Conservation (phyloP, 2,888 invertebrate genomes). For the Netelia virgata region DNA sequence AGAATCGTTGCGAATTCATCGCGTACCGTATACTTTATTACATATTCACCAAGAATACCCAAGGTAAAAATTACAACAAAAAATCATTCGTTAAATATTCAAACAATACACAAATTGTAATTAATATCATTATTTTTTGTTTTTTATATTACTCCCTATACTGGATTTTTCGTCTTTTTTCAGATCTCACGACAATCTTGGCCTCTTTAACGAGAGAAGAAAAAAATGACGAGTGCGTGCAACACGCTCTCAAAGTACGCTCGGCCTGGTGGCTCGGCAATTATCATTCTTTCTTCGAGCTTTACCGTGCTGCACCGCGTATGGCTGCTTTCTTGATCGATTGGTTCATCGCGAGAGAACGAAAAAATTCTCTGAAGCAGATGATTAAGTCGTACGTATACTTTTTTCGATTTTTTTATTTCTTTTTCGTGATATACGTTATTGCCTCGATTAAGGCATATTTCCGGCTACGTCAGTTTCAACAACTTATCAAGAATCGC, state of each 20-base stretch:
- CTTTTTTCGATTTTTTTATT: slow-evolving; percentile 55
- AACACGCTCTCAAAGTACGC: slow-evolving; percentile 94
- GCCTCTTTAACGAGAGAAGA: slow-evolving; percentile 92
- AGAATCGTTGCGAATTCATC: slow-evolving; percentile 95
- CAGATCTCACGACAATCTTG: slow-evolving; percentile 97
- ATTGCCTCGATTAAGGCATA: slow-evolving; percentile 1
- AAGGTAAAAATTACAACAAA: slow-evolving; percentile 88
- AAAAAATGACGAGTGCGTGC: slow-evolving; percentile 92
- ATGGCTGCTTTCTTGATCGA: slow-evolving; percentile 99
- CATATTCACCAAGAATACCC: slow-evolving; percentile 98
- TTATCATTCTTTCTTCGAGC: slow-evolving; percentile 95
- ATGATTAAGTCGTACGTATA: slow-evolving; percentile 98
- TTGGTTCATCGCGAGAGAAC: slow-evolving; percentile 98
- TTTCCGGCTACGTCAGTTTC: background rate
- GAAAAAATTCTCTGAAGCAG: slow-evolving; percentile 95
- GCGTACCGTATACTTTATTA: slow-evolving; percentile 99
- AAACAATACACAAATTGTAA: too few relatives aligned
- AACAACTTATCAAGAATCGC: slow-evolving; percentile 23
- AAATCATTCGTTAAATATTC: slow-evolving; percentile 50
- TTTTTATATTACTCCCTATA: slow-evolving; percentile 5
- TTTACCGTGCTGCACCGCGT: slow-evolving; percentile 95
- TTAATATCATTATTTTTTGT: too few relatives aligned
- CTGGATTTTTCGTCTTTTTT: slow-evolving; percentile 77
- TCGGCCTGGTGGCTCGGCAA: slow-evolving; percentile 97
- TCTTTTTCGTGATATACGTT: slow-evolving; percentile 32